Base-by-base conservation (phyloP, 2,888 invertebrate genomes). In the Nomada hirtipes region DNA sequence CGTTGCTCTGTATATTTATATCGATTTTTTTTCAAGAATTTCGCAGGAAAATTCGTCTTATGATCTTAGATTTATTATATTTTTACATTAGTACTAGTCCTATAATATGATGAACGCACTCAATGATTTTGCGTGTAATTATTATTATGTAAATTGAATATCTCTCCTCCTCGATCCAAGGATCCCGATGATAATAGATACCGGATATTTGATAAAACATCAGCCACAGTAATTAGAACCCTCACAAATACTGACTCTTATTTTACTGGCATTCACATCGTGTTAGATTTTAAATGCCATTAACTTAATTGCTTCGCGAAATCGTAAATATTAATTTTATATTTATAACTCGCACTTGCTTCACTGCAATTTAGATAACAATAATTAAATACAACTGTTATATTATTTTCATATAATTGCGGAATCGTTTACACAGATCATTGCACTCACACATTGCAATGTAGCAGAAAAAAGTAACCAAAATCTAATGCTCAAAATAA, bases 311-410 rank as follows among this genome's bases (percentile, higher is more conserved):
- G 20, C 20, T 52, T 29, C 29, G n/a, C 29, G 13, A 7, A 18
- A 42, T 55, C 20, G 67, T 26, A 50, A 57, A 57, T 57, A 69
- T 44, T n/a, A 44, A 69, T 44, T 3, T 69, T 42, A 15, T 13
- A 44, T 69, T 69, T 57, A 69, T n/a, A 13, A 26, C 3, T 69
- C 11, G 15, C 2, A n/a, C 18, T 47, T 47, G n/a, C 23, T 69
- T 11, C 7, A 69, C 23, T 57, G 42, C 13, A 57, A 4, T 26
- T 23, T 44, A 42, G 42, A 55, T 23, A 69, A 42, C 1, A 13
- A 44, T 55, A 55, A 69, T 57, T 44, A 69, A 69, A 69, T 42
- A 18, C 11, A 55, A 68, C 42, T 42, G 42, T 26, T 67, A 18
- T 67, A 36, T 53, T 67, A 52, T 10, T 36, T 53, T 23, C 15